Base-by-base conservation (phyloP, 2,113 vertebrate species). In the Tichodroma muraria region DNA sequence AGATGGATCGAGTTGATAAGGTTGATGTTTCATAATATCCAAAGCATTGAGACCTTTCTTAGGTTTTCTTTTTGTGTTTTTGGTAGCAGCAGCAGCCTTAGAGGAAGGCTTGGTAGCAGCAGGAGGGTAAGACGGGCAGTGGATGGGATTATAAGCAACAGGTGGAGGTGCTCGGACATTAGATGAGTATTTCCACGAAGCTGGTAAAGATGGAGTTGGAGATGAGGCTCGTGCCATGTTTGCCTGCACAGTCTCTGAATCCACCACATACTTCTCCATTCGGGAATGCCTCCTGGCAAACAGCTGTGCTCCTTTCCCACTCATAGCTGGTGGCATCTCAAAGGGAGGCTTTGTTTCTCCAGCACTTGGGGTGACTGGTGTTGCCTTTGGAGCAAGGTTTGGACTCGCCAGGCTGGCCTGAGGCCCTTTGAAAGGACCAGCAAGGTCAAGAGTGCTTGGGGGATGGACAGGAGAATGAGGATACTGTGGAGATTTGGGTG, bases 21-120 rank as follows among this genome's bases (percentile, higher is more conserved):
- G 99, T 35, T 99, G 98, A 95, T 99, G 99, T 93, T 99, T 99
- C 99, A 99, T 99, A 82, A 99, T 98, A 93, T 99, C 99, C 93
- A 99, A 91, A 76, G 98, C 97, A 92, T 98, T 99, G 69, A 99
- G 98, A 37, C 98, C 97, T 97, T 99, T 99, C 80, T 98, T 98
- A 69, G 98, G 95, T 98, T 98, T 97, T 92, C 98, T 96, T 96
- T 97, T 98, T 80, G 98, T 88, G 14, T 64, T 91, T 81, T 97
- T 98, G 85, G 97, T 71, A 87, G 95, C 60, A 73, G 96, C 95
- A 5, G 97, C 37, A 8, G 95, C 94, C 30, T 97, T 97, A 22
- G 97, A 97, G 91, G 92, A 98, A 89, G 96, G 94, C 94, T 99
- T 99, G 79, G 97, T 87, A 38, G 99, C 99, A 73, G 98, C 98